Conservation (phyloP, 2,888 invertebrate species). For the Chrysolina haemoptera region DNA sequence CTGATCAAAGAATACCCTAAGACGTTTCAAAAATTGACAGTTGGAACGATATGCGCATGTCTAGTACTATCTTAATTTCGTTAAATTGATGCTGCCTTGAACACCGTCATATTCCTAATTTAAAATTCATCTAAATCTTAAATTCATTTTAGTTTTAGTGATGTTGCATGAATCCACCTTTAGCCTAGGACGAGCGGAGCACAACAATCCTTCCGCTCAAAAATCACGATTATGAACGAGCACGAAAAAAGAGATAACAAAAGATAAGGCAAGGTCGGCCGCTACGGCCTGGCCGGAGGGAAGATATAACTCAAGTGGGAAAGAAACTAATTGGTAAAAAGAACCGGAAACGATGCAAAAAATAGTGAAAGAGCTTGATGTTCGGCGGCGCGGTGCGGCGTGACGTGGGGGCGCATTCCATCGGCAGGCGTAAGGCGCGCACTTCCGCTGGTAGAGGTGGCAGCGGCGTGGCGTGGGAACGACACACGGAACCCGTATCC, state of each 20-base stretch:
- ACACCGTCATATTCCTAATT: no score
- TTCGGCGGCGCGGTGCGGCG: not conserved
- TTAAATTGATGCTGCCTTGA: no score
- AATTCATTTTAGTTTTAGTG: no score
- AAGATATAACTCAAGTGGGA: conserved; percentile 50
- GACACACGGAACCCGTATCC: conserved; percentile 43
- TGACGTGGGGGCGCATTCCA: conserved; percentile 12
- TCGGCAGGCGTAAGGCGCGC: conserved; percentile 60
- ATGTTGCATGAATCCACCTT: no score
- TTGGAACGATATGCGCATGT: no score
- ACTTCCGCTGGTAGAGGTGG: conserved; percentile 62
- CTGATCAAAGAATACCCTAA: no score
- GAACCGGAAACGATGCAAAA: conserved; percentile 65
- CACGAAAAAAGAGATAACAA: conserved; percentile 27
- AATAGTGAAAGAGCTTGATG: conserved; percentile 46
- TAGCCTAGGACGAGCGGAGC: not conserved
- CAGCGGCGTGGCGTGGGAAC: conserved; percentile 64
- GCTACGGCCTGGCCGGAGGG: conserved; percentile 26
- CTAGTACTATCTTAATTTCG: no score
- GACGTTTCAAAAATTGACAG: no score
- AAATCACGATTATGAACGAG: not conserved
- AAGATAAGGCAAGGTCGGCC: conserved; percentile 44
- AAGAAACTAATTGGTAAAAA: conserved; percentile 64
- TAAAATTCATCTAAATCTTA: no score
- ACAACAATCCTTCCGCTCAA: not conserved